Percentiles rank a stretch among this genome's conserved stretches.
Conservation (phyloP, 2,797 vertebrate species). For the Anas bernieri region DNA sequence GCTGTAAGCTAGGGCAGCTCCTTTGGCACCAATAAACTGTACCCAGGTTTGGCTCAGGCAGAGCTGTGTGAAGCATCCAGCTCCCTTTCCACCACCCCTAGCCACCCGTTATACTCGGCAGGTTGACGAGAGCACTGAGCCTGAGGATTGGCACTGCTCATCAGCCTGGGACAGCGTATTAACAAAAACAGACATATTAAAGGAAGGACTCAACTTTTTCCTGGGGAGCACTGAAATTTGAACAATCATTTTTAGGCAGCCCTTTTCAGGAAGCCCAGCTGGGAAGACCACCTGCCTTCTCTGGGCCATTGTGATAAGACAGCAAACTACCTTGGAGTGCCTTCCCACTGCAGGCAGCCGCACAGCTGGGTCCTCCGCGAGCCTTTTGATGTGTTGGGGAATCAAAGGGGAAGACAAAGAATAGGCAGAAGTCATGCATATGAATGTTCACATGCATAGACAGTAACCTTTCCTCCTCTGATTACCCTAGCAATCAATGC, state of each 20-base stretch:
- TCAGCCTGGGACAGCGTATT: background rate
- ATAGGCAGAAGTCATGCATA: conserved; percentile 46
- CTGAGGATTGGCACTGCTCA: rapidly evolving
- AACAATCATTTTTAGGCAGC: background rate
- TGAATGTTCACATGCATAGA: conserved; percentile 38
- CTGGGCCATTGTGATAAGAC: conserved; percentile 38
- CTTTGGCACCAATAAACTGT: background rate
- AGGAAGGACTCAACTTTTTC: conserved; percentile 3
- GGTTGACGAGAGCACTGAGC: rapidly evolving
- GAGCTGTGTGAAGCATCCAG: background rate
- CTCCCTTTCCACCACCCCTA: background rate
- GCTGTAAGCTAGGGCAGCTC: background rate
- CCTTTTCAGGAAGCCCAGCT: background rate
- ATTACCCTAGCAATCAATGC: conserved; percentile 79
- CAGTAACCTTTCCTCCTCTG: conserved; percentile 84
- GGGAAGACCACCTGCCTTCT: conserved; percentile 12
- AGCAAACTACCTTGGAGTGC: background rate
- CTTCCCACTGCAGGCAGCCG: background rate
- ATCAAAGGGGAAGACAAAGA: conserved; percentile 9
- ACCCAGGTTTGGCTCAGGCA: background rate
- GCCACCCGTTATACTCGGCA: background rate
- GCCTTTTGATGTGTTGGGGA: conserved; percentile 29
- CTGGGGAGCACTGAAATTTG: conserved; percentile 13
- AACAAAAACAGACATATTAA: background rate
- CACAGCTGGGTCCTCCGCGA: background rate